Evolutionary conservation across 2,888 invertebrate species (phyloP).

Genomic region (Epinotia demarniana): DNA sequence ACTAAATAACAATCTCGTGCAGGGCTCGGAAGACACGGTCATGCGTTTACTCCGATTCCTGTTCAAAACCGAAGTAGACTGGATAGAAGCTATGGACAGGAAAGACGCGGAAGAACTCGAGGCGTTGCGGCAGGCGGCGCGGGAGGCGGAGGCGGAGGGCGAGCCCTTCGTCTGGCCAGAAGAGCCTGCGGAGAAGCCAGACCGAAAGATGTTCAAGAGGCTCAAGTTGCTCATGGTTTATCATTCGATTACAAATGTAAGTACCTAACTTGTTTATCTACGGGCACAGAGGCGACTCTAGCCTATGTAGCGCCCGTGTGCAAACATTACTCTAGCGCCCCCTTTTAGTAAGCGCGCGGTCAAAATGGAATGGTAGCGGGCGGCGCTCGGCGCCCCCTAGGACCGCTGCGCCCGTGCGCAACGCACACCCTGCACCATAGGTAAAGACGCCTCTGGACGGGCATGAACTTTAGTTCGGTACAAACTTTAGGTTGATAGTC

Average conservation of each 20-base stretch:
- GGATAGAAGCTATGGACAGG: slow-evolving; percentile 60
- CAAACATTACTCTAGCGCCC: too few species aligned
- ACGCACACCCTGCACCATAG: too few species aligned
- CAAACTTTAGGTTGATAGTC: too few species aligned
- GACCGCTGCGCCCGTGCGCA: too few species aligned
- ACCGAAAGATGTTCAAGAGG: slow-evolving; percentile 68
- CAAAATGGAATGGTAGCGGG: too few species aligned
- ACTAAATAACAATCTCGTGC: neutral
- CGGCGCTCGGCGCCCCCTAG: too few species aligned
- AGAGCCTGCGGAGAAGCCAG: slow-evolving; percentile 51
- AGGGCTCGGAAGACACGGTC: slow-evolving; percentile 82
- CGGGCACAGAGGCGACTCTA: too few species aligned
- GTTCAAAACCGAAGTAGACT: slow-evolving; percentile 63
- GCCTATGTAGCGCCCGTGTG: too few species aligned
- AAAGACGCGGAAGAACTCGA: slow-evolving; percentile 54
- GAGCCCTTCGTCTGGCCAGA: slow-evolving; percentile 51
- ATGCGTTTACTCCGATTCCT: slow-evolving; percentile 74
- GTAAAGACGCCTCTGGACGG: too few species aligned
- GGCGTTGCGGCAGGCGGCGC: slow-evolving; percentile 49
- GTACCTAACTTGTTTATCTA: too few species aligned
- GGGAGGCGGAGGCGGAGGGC: slow-evolving; percentile 54
- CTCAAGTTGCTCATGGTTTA: slow-evolving; percentile 74
- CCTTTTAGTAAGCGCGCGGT: too few species aligned
- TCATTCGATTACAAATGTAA: slow-evolving; percentile 76
- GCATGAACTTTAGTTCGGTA: too few species aligned